Evolutionary conservation across 2,797 vertebrate species (phyloP).

Genomic region (Acanthiza pusilla): DNA sequence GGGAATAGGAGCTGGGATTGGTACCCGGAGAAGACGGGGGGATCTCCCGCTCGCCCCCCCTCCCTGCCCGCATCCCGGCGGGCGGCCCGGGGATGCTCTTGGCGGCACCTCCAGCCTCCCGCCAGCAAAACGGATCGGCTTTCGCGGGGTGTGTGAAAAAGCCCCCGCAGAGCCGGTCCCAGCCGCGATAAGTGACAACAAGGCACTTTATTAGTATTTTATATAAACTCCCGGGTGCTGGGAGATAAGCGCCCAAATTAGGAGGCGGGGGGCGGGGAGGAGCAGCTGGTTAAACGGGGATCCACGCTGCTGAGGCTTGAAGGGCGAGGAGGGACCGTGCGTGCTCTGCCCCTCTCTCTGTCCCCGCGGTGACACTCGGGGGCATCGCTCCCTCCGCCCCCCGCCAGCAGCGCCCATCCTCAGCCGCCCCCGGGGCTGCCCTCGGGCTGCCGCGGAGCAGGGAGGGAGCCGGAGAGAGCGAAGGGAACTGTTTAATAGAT

Average conservation of each 20-base stretch:
- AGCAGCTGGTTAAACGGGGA: background rate
- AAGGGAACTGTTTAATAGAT: conserved; percentile 48
- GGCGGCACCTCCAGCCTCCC: background rate
- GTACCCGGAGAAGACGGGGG: background rate
- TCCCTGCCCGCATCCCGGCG: background rate
- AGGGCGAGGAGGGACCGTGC: background rate
- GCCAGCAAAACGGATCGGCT: background rate
- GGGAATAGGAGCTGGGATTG: background rate
- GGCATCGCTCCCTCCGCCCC: background rate
- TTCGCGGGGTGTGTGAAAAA: background rate
- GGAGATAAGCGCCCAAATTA: conserved; percentile 5
- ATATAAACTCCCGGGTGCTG: background rate
- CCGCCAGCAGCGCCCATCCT: background rate
- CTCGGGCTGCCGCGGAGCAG: background rate
- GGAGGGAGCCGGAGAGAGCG: background rate
- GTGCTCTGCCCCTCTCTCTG: background rate
- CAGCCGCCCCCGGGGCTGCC: background rate
- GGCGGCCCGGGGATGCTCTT: background rate
- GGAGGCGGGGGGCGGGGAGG: background rate
- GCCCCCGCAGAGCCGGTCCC: background rate
- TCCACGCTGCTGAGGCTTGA: background rate
- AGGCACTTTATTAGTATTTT: conserved; percentile 22
- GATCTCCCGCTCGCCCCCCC: rapidly evolving
- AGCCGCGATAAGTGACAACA: background rate
- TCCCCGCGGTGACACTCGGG: background rate